Base-by-base conservation (phyloP, 2,113 vertebrate genomes). In the Carassius gibelio region DNA sequence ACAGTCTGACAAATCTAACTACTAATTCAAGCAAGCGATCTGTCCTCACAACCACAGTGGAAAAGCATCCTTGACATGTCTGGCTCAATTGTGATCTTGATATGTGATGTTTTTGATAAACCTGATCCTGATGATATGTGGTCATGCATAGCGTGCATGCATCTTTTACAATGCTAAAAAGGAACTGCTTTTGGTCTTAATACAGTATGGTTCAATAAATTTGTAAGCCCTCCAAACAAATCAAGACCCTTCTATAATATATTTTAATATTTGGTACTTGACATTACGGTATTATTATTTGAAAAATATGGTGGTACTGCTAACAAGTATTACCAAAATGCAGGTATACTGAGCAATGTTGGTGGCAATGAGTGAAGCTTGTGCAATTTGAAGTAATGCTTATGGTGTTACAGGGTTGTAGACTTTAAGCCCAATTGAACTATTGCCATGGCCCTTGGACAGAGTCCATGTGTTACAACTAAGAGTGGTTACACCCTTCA, bases 401-500 rank as follows among this genome's bases (percentile, higher is more conserved):
- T 61, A 50, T 57, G 17, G 38, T 66, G 21, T 80, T 66, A 68
- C 23, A 75, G 45, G 50, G 45, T 23, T 68, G 26, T 45, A 80
- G 10, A 38, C 52, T 62, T 30, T 42, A 64, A 42, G 62, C 71
- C 52, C 71, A 78, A 82, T 30, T 8, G 36, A 72, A 81, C 23
- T 62, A 45, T n/a, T 17, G 45, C 50, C 15, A 72, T 74, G 81
- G 34, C 61, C 30, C 66, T 84, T 64, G 17, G 21, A 13, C 8
- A 69, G 3, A 30, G 45, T 21, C 23, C 30, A 55, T 3, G 8
- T 8, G 7, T 57, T 38, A 45, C 52, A 42, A 75, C 55, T 55
- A 26, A 75, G 48, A 38, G 42, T 62, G 75, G 57, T 23, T 66
- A 83, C 68, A 86, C 84, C 80, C 87, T 79, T 36, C 57, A 57